phyloP scores from a whole-genome alignment of 2,113 vertebrate species.

The Platycercus adscitus region DNA sequence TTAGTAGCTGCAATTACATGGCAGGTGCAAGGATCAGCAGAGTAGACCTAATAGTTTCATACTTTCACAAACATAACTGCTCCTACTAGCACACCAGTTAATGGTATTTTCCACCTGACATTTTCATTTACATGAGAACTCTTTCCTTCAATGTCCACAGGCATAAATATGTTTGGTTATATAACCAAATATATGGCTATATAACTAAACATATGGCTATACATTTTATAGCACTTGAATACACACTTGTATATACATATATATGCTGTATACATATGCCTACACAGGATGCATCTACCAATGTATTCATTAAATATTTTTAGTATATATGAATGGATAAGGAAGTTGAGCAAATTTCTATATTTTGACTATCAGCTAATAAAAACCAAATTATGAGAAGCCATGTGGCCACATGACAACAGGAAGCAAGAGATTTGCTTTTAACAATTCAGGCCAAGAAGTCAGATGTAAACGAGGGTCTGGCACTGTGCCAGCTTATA shows the following conservation, averaged over 20 bases:
- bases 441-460: neutral
- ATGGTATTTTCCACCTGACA: neutral
- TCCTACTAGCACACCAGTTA: neutral
- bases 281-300: neutral
- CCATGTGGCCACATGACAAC: neutral
- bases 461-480: neutral
- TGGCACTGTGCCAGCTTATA: neutral
- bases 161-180: neutral
- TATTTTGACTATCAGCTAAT: neutral
- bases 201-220: neutral
- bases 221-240: neutral
- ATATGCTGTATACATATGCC: neutral
- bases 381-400: neutral
- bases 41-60: neutral
- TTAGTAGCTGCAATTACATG: neutral
- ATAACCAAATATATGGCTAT: neutral
- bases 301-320: neutral
- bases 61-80: neutral
- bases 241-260: neutral
- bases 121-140: neutral
- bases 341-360: neutral
- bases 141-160: neutral
- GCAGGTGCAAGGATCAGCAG: neutral
- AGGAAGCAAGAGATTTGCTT: neutral
- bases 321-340: neutral